Evolutionary conservation across 2,888 invertebrate genomes (phyloP), one percentile per base, ranked within the genome.

Genomic region (Stenotaenia linearis): DNA sequence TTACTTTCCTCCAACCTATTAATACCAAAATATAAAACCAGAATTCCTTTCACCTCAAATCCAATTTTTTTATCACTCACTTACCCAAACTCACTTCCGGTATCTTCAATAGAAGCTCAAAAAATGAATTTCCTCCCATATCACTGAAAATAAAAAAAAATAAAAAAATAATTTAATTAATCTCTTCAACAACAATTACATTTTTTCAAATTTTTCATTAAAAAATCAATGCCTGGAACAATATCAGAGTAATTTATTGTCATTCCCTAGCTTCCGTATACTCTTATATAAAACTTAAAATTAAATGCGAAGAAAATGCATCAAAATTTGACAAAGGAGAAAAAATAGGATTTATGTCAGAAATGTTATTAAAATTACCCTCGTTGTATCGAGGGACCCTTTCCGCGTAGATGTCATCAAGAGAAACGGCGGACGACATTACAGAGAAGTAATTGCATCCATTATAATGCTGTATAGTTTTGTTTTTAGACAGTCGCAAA

Each of bases 361-460:
- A 61, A 61, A 61, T 61, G 61, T 61, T 61, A 61, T 61, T 61
- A 61, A 61, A 61, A 61, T 61, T 23, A 61, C 28, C 23, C 23
- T 61, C 61, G 61, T 25, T 61, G 28, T 61, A 61, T 25, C 12
- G 61, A 61, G 61, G 25, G 25, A 25, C 9, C 21, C 61, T 61
- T 61, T 61, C 25, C 61, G 15, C 61, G 25, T 61, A 61, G 25
- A 61, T 61, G 61, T 61, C 61, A 61, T 61, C 23, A 45, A 61
- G 61, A 61, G 25, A 61, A 61, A 61, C 25, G 61, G 61, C 61
- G 61, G 61, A 21, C 56, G 56, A 56, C 56, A 56, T 56, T 56
- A n/a, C n/a, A n/a, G n/a, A n/a, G n/a, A n/a, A n/a, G n/a, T n/a
- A n/a, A n/a, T n/a, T n/a, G n/a, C n/a, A n/a, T n/a, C n/a, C n/a